Base-by-base conservation (phyloP, 2,797 vertebrate genomes). In the Nothura maculosa region DNA sequence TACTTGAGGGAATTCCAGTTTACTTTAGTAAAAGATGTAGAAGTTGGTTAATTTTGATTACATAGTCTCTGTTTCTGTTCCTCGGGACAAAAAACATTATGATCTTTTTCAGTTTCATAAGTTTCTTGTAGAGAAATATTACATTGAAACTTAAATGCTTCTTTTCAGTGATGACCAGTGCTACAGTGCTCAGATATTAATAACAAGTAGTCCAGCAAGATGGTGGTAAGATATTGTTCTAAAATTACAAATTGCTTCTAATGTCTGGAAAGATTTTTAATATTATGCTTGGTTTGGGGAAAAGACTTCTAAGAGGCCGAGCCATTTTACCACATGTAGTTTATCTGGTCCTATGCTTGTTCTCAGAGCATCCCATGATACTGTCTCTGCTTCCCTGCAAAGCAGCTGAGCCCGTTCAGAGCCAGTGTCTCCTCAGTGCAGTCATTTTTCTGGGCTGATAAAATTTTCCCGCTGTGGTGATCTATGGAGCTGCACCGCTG, bases 401-500 rank as follows among this genome's bases (percentile, higher is more conserved):
- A 73, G 47, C 15, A 78, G 18, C 32, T 6, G 74, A 68, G 81
- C 58, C 91, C 74, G 52, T 72, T 89, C 43, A n/a, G 25, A 89
- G 9, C 36, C 62, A 72, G 45, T 87, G 81, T 80, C 47, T 94
- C 90, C 85, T 63, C 75, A 78, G 68, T 40, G 38, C 83, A 89
- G 81, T 81, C 30, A 7, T 93, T 57, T 85, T 89, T 64, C 34
- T 25, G 22, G 86, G 81, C 69, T 85, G 83, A 76, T 77, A 79
- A 78, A 83, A 58, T 45, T 81, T 91, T 79, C 55, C 48, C 9
- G 12, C 67, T 67, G 61, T 80, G 43, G 64, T 91, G 78, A 90
- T 94, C 84, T 90, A 50, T 94, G 81, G 57, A 82, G 32, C 82
- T 75, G 85, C 81, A 83, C 60, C 89, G 60, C 78, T 90, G 78